Conservation (phyloP, 2,888 invertebrate species). For the Petrophora chlorosata region DNA sequence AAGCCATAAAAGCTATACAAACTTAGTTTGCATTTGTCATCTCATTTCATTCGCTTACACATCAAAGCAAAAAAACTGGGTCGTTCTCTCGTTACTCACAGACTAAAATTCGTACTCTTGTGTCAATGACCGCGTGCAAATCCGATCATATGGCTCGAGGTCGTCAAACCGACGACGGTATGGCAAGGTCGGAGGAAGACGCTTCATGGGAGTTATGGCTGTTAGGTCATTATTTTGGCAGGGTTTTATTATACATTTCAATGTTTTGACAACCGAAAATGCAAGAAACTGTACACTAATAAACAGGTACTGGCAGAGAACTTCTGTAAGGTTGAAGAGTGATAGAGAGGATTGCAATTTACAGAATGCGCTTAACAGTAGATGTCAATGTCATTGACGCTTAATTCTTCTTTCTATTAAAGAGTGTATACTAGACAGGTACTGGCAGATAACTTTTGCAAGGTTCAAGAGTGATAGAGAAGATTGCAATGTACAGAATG, state of each 20-base stretch:
- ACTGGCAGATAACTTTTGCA: no score
- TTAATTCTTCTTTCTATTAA: no score
- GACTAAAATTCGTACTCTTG: slow-evolving; percentile 58
- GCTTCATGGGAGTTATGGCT: slow-evolving; percentile 9
- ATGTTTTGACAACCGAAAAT: neutral
- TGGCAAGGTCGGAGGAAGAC: slow-evolving; percentile 61
- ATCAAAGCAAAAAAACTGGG: slow-evolving; percentile 54
- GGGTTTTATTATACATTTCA: slow-evolving; percentile 4
- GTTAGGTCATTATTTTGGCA: slow-evolving; percentile 18
- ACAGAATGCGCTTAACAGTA: no score
- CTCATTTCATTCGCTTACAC: slow-evolving; percentile 28
- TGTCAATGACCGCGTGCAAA: slow-evolving; percentile 66
- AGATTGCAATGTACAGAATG: no score
- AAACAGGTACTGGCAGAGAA: no score
- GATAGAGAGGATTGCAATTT: no score
- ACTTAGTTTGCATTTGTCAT: slow-evolving; percentile 32
- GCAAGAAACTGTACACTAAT: no score
- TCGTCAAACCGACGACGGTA: slow-evolving; percentile 60
- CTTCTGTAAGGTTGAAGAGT: no score
- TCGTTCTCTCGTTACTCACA: slow-evolving; percentile 55
- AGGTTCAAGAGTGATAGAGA: no score
- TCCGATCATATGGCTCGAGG: slow-evolving; percentile 71
- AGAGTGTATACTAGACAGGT: no score
- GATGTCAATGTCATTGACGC: no score
- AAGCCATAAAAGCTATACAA: slow-evolving; percentile 13